Evolutionary conservation across 2,888 invertebrate species (phyloP).

Genomic region (Strigamia crassipes): DNA sequence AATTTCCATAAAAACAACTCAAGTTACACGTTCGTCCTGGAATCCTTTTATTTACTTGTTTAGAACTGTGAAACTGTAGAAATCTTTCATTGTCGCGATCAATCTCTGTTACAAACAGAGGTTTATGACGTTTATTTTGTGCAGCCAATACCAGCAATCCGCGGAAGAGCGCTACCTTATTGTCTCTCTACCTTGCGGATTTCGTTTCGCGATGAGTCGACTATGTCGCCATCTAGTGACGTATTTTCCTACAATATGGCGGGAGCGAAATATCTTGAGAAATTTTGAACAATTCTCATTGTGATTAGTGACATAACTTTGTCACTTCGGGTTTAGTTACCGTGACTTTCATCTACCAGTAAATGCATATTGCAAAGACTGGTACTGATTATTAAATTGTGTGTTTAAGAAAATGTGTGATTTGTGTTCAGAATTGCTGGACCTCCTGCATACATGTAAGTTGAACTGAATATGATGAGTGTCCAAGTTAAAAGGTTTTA

Average conservation of each 20-base stretch:
- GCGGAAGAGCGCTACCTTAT: too few relatives aligned
- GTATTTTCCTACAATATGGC: slow-evolving; percentile 37
- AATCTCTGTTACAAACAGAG: too few relatives aligned
- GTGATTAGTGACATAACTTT: slow-evolving; percentile 13
- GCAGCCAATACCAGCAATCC: too few relatives aligned
- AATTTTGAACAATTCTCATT: slow-evolving; percentile 41
- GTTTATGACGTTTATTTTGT: too few relatives aligned
- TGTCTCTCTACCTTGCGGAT: too few relatives aligned
- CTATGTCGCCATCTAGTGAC: slow-evolving; percentile 1
- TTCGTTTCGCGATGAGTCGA: too few relatives aligned
- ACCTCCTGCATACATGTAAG: slow-evolving; percentile 85
- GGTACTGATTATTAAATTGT: neutral
- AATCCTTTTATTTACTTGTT: too few relatives aligned
- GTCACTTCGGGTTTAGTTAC: neutral
- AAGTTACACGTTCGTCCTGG: too few relatives aligned
- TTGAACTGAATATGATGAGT: slow-evolving; percentile 51
- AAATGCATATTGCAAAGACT: neutral
- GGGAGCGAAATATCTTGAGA: slow-evolving; percentile 14
- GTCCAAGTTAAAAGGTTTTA: neutral
- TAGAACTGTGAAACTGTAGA: too few relatives aligned
- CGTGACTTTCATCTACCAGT: neutral
- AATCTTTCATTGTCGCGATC: too few relatives aligned
- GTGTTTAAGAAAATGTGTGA: slow-evolving; percentile 73
- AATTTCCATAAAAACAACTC: too few relatives aligned
- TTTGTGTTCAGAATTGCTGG: slow-evolving; percentile 91